phyloP scores from a whole-genome alignment of 2,113 vertebrate species.

The Vulpes lagopus region DNA sequence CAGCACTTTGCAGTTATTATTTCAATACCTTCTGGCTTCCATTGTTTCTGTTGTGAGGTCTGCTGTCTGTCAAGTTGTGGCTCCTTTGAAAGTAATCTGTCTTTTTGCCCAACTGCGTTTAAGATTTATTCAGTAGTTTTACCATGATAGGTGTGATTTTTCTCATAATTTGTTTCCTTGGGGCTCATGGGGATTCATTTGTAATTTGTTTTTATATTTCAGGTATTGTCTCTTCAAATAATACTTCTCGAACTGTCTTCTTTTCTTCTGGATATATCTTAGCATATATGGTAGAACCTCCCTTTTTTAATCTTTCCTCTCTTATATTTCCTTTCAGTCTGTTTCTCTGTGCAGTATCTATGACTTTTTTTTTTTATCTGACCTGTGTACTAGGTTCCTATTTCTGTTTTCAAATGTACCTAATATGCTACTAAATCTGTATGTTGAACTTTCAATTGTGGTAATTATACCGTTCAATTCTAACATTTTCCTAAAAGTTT shows the following conservation, averaged over 20 bases:
- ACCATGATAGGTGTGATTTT: neutral
- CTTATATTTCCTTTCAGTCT: neutral
- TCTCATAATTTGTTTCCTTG: neutral
- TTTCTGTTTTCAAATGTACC: neutral
- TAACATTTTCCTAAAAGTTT: neutral
- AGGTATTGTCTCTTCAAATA: neutral
- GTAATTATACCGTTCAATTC: neutral
- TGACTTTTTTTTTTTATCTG: neutral
- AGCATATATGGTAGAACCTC: neutral
- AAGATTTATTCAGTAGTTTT: neutral
- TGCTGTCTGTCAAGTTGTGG: neutral
- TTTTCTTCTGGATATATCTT: neutral
- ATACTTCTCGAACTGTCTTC: neutral
- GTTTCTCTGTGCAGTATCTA: neutral
- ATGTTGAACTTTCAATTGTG: neutral
- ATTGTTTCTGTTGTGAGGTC: neutral
- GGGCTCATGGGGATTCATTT: neutral
- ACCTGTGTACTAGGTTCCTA: neutral
- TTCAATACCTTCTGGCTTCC: neutral
- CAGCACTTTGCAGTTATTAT: neutral
- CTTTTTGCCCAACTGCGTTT: neutral
- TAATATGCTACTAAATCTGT: conserved; percentile 17
- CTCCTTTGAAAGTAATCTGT: neutral
- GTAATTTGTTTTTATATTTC: conserved; percentile 18
- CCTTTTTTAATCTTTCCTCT: neutral